Percentiles rank a stretch among this genome's conserved stretches.
Conservation (phyloP, 2,797 vertebrate genomes). For the Phalanger gymnotis region DNA sequence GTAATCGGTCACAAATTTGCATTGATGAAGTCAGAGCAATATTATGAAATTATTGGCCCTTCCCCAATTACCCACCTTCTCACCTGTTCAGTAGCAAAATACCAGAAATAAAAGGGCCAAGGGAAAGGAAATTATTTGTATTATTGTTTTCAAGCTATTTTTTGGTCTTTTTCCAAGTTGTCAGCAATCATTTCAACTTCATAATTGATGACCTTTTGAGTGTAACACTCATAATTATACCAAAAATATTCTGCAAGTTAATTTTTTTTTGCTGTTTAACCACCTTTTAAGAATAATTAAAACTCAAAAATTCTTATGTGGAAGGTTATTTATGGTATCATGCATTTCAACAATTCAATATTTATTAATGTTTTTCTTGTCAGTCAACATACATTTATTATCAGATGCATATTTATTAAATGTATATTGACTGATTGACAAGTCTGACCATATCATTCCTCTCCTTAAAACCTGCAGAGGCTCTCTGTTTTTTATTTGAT, state of each 20-base stretch:
- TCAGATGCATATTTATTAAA: not conserved
- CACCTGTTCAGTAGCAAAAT: not conserved
- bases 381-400: not conserved
- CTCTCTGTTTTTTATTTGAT: not conserved
- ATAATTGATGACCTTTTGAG: not conserved
- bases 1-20: not conserved
- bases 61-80: not conserved
- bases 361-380: not conserved
- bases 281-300: not conserved
- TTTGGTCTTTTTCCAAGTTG: not conserved
- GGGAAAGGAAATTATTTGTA: not conserved
- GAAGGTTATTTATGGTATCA: not conserved
- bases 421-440: not conserved
- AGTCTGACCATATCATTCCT: not conserved
- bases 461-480: not conserved
- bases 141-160: not conserved
- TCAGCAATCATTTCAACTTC: not conserved
- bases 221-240: not conserved
- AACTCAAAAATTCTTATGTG: not conserved
- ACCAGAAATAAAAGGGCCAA: not conserved
- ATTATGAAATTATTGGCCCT: not conserved
- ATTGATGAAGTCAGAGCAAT: not conserved
- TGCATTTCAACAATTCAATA: not conserved
- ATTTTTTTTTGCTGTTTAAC: not conserved
- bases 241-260: not conserved